Evolutionary conservation across 1,140 invertebrate species (phyloP).

Genomic region (Zaprionus camerounensis): DNA sequence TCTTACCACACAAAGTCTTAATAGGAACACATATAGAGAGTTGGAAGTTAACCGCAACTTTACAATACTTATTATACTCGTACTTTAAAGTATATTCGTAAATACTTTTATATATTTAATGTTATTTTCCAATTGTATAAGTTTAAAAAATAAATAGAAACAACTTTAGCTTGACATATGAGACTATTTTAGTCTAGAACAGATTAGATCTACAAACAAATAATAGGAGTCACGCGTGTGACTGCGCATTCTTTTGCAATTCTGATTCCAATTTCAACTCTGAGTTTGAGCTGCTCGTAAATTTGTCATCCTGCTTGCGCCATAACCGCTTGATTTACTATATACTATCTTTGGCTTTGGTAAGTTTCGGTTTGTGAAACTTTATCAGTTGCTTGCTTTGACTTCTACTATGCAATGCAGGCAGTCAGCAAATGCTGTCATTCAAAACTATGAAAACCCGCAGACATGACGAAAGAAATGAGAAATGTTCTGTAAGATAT

Average conservation of each 20-base stretch:
- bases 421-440: slow-evolving; percentile 6
- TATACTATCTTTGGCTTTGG: slow-evolving; percentile 36
- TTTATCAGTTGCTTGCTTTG: slow-evolving; percentile 61
- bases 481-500: neutral
- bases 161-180: neutral
- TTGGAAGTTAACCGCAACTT: no score
- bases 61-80: no score
- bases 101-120: no score
- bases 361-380: slow-evolving; percentile 43
- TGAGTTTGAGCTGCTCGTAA: slow-evolving; percentile 46
- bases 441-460: slow-evolving; percentile 58
- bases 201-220: slow-evolving; percentile 9
- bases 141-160: neutral
- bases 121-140: no score
- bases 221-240: slow-evolving; percentile 11
- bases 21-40: no score
- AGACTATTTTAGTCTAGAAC: neutral
- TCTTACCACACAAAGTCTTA: neutral
- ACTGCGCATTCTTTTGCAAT: slow-evolving; percentile 27
- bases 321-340: slow-evolving; percentile 67
- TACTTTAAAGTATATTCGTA: no score
- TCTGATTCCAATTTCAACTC: slow-evolving; percentile 7
- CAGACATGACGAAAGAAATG: slow-evolving; percentile 18
- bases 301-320: slow-evolving; percentile 57
- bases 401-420: slow-evolving; percentile 48